A percentile compares a stretch with the other conserved stretches of the same genome.
Evolutionary conservation across 2,888 invertebrate species (phyloP).

Genomic region (Drosophila pseudotalamancana): DNA sequence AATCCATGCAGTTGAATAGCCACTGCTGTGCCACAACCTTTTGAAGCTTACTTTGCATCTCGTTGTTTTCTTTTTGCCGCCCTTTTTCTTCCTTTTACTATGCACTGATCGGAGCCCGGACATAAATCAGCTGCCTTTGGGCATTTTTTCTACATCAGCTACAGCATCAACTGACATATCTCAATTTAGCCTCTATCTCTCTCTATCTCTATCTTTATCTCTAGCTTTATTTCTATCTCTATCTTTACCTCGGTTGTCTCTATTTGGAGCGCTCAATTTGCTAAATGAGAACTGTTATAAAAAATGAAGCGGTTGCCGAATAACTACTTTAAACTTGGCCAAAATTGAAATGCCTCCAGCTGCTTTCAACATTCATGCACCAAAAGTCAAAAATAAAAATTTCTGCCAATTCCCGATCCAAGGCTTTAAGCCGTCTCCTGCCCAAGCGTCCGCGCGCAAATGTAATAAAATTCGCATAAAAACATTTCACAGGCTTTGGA

Average conservation of each 20-base stretch:
- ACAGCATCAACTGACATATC: slow-evolving; percentile 58
- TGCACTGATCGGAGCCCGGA: slow-evolving; percentile 27
- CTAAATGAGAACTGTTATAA: slow-evolving; percentile 58
- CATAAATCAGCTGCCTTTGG: slow-evolving; percentile 70
- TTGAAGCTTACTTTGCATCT: slow-evolving; percentile 39
- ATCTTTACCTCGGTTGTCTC: slow-evolving; percentile 42
- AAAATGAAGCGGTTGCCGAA: slow-evolving; percentile 41
- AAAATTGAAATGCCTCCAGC: slow-evolving; percentile 71
- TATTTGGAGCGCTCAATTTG: slow-evolving; percentile 68
- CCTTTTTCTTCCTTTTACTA: neutral
- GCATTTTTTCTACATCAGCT: slow-evolving; percentile 49
- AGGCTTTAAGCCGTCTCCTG: slow-evolving; percentile 41
- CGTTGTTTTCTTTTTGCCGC: neutral
- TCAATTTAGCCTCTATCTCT: slow-evolving; percentile 45
- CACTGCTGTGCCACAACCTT: slow-evolving; percentile 38
- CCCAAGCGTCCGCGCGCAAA: slow-evolving; percentile 38
- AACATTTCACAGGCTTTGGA: slow-evolving; percentile 67
- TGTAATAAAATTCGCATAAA: slow-evolving; percentile 76
- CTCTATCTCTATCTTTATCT: neutral
- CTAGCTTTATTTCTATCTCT: neutral
- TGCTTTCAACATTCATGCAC: slow-evolving; percentile 68
- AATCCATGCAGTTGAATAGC: slow-evolving; percentile 71
- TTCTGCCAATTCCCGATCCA: slow-evolving; percentile 30
- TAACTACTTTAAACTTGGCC: slow-evolving; percentile 45
- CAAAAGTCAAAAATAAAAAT: slow-evolving; percentile 71